Evolutionary conservation across 2,113 vertebrate genomes (phyloP), one percentile per base, ranked within the genome.

Genomic region (Rhinichthys klamathensis): DNA sequence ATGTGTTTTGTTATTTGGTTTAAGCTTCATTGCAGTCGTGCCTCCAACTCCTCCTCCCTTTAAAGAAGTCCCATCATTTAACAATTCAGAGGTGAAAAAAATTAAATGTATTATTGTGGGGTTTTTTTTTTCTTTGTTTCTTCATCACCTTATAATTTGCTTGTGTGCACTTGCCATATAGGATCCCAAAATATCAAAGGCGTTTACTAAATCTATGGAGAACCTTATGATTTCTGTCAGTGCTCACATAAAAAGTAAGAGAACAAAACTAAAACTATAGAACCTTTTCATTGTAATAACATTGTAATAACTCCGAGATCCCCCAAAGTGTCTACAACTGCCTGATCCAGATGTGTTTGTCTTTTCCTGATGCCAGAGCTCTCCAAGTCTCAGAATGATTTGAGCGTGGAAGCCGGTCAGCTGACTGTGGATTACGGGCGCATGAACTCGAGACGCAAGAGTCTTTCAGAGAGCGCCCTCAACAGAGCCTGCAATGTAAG

Each of bases 21-120:
- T 77, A 87, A 99, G 96, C 91, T 92, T 95, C 30, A 97, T 99
- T 86, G 95, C 96, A 3, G 92, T 99, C 0, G 95, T 99, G 4
- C 97, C 97, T 86, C 97, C 98, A 0, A 99, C 97, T 30, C 97
- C 98, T 21, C 97, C 97, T 23, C 96, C 97, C 13, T 91, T 95
- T 89, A 61, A 91, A 21, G 94, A 96, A 23, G 86, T 87, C 61
- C 1, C 88, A 67, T 3, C 90, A 65, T 73, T 84, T 49, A 49
- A 84, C 88, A 92, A 74, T 65, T 13, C 82, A 0, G 84, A 54
- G 94, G 96, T 97, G 95, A 95, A 13, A 69, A 51, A 4, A 35
- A 49, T 30, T 8, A 51, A 5, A 0, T 3, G 3, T 1, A 5
- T 11, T 21, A 3, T 30, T 21, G 2, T 30, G 30, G 1, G 30